Conservation (phyloP, 2,797 vertebrate genomes). For the Vespertilio murinus region DNA sequence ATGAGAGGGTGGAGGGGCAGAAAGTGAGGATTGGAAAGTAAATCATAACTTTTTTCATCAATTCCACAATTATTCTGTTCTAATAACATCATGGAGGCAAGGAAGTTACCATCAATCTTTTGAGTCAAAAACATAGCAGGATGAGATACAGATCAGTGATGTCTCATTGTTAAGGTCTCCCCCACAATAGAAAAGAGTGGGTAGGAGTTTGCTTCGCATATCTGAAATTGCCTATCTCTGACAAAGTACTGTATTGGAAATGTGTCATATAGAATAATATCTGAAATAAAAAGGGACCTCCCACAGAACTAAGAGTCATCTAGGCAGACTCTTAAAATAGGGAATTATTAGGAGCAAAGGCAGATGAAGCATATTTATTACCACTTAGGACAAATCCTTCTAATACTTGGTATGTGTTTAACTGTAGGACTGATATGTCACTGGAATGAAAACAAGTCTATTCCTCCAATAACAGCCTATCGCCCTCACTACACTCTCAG, state of each 20-base stretch:
- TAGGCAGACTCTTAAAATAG: background rate
- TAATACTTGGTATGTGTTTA: background rate
- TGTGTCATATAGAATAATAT: background rate
- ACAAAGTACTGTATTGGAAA: constrained; percentile 10
- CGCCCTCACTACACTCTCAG: background rate
- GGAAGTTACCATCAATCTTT: background rate
- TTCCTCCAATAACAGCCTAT: background rate
- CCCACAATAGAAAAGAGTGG: background rate
- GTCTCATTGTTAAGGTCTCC: background rate
- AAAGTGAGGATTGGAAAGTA: background rate
- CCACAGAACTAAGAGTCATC: background rate
- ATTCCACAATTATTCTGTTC: background rate
- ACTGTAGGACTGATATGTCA: background rate
- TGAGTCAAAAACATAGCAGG: background rate
- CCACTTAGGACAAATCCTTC: background rate
- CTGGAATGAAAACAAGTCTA: constrained; percentile 16
- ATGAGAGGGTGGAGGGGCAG: background rate
- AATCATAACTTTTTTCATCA: background rate
- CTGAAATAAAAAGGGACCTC: background rate
- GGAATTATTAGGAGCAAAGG: background rate
- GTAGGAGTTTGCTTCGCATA: background rate
- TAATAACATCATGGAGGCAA: background rate
- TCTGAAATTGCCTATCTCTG: background rate
- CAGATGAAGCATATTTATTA: background rate
- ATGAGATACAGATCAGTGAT: background rate